phyloP scores from a whole-genome alignment of 2,888 invertebrate genomes.

The Rhamphomyia laevipes region DNA sequence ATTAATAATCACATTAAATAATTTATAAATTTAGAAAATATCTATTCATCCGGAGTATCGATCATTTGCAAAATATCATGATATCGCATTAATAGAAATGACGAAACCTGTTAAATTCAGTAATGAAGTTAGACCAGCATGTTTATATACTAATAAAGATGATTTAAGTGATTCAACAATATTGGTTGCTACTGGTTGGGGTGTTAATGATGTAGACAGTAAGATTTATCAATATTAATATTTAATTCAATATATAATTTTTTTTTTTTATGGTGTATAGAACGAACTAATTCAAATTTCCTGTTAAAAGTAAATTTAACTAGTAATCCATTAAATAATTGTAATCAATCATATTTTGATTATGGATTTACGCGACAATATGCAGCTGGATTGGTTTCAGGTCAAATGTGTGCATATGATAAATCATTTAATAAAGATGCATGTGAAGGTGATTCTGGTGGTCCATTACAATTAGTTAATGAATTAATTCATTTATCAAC shows the following conservation, averaged over 20 bases:
- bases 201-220: slow-evolving; percentile 13
- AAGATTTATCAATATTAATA: slow-evolving; percentile 3
- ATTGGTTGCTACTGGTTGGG: slow-evolving; percentile 21
- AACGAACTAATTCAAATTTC: slow-evolving; percentile 11
- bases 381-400: slow-evolving; percentile 10
- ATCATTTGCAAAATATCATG: slow-evolving; percentile 14
- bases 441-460: slow-evolving; percentile 32
- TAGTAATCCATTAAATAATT: slow-evolving; percentile 10
- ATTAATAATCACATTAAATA: not conserved
- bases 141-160: slow-evolving; percentile 15
- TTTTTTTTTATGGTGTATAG: slow-evolving; percentile 13
- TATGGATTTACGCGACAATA: slow-evolving; percentile 5
- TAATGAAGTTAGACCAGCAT: slow-evolving; percentile 17
- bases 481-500: slow-evolving; percentile 17
- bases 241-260: slow-evolving; percentile 1
- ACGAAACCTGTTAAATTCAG: slow-evolving; percentile 8
- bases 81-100: slow-evolving; percentile 20
- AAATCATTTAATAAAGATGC: slow-evolving; percentile 21
- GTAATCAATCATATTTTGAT: slow-evolving; percentile 14
- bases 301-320: slow-evolving; percentile 19
- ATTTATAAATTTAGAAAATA: slow-evolving; percentile 10
- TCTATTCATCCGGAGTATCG: slow-evolving; percentile 12
- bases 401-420: slow-evolving; percentile 21
- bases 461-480: slow-evolving; percentile 25
- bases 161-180: slow-evolving; percentile 9